Percentiles rank a stretch among this genome's conserved stretches.
These are phyloP conservation scores for Noctilio leporinus DNA, from an alignment of 2,113 vertebrate genomes.

Conservation along the genomic window DNA sequence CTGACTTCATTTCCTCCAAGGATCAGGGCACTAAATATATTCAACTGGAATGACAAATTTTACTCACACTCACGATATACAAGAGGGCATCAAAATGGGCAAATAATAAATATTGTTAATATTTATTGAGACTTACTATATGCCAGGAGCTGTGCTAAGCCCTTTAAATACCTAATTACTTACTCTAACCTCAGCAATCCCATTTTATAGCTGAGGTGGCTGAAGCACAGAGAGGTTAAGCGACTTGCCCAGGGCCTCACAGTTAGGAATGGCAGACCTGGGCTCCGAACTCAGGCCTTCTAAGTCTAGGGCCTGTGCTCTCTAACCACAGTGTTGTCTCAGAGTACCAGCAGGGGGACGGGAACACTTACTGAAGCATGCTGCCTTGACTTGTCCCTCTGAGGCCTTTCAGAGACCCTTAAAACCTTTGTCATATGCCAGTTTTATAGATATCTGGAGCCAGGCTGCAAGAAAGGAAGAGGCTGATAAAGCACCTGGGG, in stretches of 20 bases:
- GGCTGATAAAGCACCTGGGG: background rate
- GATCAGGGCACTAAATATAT: slow-evolving; percentile 7
- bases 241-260: background rate
- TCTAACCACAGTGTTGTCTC: background rate
- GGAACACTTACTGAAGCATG: background rate
- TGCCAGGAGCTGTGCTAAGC: background rate
- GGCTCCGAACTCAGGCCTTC: background rate
- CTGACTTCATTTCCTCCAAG: slow-evolving; percentile 36
- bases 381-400: background rate
- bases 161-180: background rate
- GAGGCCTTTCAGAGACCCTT: background rate
- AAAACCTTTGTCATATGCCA: background rate
- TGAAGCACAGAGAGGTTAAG: background rate
- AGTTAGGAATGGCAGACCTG: background rate
- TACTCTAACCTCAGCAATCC: background rate
- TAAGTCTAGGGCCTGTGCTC: background rate
- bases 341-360: background rate
- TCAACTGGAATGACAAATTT: slow-evolving; percentile 6
- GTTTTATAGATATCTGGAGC: background rate
- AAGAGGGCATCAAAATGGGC: background rate
- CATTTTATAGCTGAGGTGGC: background rate
- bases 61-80: background rate
- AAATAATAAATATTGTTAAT: background rate
- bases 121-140: background rate
- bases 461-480: background rate